Conservation (phyloP, 2,888 invertebrate species). For the Chirona hameri region DNA sequence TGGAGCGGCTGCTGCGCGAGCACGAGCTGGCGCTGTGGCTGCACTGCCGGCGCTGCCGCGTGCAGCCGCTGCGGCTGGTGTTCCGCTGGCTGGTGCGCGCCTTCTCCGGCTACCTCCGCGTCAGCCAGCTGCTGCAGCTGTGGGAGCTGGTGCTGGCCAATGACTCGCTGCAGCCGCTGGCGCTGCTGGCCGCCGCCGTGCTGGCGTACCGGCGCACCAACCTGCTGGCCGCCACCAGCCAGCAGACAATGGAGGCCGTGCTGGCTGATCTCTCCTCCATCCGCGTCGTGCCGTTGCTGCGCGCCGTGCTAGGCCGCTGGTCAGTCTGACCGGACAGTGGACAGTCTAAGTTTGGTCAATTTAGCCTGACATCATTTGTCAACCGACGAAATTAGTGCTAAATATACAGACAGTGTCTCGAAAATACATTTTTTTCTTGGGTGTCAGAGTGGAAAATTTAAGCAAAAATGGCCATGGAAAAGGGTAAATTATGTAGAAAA, state of each 20-base stretch:
- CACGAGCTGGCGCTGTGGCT: conserved; percentile 87
- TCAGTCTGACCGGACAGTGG: neutral
- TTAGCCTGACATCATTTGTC: too few relatives aligned
- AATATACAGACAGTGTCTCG: too few relatives aligned
- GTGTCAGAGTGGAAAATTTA: too few relatives aligned
- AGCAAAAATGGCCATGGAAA: too few relatives aligned
- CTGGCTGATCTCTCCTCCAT: conserved; percentile 83
- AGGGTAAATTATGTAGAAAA: too few relatives aligned
- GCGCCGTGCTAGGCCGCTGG: conserved; percentile 22
- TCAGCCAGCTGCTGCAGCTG: conserved; percentile 82
- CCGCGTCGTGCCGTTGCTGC: conserved; percentile 75
- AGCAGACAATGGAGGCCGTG: conserved; percentile 79
- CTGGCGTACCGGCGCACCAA: conserved; percentile 81
- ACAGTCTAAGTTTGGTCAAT: too few relatives aligned
- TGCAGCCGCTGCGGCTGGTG: conserved; percentile 87
- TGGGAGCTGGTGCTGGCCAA: conserved; percentile 93
- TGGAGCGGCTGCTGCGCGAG: conserved; percentile 82
- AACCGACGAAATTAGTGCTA: too few relatives aligned
- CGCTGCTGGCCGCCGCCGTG: conserved; percentile 79
- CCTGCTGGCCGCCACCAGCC: conserved; percentile 62
- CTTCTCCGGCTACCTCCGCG: conserved; percentile 89
- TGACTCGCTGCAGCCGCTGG: conserved; percentile 83
- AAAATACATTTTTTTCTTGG: too few relatives aligned
- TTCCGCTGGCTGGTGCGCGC: conserved; percentile 97
- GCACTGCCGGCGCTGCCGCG: conserved; percentile 80